Percentiles rank a stretch among this genome's conserved stretches.
Evolutionary conservation across 2,113 vertebrate genomes (phyloP).

Genomic region (Rhinoptilus africanus): DNA sequence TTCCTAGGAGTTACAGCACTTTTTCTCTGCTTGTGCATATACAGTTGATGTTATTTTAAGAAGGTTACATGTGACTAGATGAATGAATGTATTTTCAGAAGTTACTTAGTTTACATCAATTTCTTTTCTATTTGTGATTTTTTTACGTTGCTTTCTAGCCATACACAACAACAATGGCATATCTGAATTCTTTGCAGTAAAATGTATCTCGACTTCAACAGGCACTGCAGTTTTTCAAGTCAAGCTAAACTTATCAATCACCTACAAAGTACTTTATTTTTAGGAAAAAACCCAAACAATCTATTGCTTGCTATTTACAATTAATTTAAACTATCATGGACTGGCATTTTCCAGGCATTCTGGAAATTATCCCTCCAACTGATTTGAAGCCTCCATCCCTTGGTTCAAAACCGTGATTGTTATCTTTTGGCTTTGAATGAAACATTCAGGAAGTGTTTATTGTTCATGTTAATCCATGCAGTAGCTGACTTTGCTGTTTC

Average conservation of each 20-base stretch:
- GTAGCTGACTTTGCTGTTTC: slow-evolving; percentile 46
- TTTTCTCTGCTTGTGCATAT: neutral
- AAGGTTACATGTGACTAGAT: neutral
- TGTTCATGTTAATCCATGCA: slow-evolving; percentile 31
- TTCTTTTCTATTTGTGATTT: neutral
- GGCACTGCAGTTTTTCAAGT: neutral
- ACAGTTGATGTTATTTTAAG: neutral
- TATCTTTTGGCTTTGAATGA: slow-evolving; percentile 24
- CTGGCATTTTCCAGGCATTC: neutral
- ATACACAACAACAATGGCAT: neutral
- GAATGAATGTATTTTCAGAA: neutral
- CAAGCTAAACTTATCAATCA: neutral
- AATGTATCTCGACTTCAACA: neutral
- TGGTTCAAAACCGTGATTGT: slow-evolving; percentile 20
- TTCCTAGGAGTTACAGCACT: neutral
- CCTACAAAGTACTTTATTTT: neutral
- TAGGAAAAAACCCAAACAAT: neutral
- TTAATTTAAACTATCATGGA: neutral
- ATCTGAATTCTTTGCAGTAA: neutral
- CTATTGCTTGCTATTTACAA: neutral
- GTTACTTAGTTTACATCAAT: neutral
- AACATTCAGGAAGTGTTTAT: slow-evolving; percentile 44
- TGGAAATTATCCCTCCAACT: neutral
- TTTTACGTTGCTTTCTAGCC: neutral
- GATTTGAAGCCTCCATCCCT: neutral